Evolutionary conservation across 2,113 vertebrate genomes (phyloP).

Genomic region (Eptesicus fuscus): DNA sequence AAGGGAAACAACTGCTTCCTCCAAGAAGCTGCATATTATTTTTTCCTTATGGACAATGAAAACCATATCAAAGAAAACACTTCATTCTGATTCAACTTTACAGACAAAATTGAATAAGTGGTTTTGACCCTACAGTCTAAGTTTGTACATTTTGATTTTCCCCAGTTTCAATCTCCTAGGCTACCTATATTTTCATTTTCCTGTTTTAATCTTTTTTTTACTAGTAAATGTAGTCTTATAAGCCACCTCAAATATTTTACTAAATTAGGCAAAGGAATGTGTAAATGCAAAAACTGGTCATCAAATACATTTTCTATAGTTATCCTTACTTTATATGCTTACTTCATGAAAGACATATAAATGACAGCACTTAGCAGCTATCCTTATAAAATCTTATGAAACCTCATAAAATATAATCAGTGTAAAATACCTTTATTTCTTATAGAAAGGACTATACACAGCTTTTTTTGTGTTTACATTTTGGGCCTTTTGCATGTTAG

Average conservation of each 20-base stretch:
- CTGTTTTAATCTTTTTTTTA: background rate
- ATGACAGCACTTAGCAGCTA: background rate
- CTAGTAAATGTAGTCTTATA: background rate
- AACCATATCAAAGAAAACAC: background rate
- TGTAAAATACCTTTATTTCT: background rate
- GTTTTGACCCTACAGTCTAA: background rate
- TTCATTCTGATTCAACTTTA: background rate
- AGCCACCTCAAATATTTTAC: slow-evolving; percentile 3
- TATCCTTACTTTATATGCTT: background rate
- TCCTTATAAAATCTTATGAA: slow-evolving; percentile 9
- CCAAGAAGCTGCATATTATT: background rate
- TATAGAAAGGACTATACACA: background rate
- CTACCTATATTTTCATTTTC: background rate
- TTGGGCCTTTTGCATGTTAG: background rate
- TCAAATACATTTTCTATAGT: background rate
- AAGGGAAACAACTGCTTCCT: background rate
- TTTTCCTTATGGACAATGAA: background rate
- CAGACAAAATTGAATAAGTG: background rate
- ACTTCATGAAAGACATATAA: background rate
- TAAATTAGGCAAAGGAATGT: background rate
- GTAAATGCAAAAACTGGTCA: slow-evolving; percentile 8
- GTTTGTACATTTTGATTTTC: background rate
- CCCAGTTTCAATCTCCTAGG: background rate
- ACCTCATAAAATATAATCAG: background rate
- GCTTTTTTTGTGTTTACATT: background rate